Percentiles rank a stretch among this genome's conserved stretches.
These are phyloP conservation scores for Poliocrania exsul DNA, from an alignment of 2,797 vertebrate genomes.

Conservation along the genomic window DNA sequence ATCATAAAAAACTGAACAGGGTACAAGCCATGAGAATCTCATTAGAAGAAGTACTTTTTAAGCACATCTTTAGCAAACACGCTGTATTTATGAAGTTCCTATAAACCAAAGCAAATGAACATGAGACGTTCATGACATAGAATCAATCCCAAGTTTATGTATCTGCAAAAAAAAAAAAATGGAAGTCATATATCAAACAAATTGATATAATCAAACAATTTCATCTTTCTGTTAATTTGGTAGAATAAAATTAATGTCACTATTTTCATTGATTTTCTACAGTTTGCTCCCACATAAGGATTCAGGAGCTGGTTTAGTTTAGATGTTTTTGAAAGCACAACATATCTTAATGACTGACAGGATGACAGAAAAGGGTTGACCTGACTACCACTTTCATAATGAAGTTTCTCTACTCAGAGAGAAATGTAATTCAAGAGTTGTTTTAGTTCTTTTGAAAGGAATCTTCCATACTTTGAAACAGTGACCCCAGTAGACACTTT, in stretches of 20 bases:
- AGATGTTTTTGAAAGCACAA: not conserved
- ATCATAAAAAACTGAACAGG: not conserved
- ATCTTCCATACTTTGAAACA: constrained; percentile 20
- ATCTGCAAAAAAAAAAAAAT: not conserved
- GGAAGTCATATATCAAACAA: not conserved
- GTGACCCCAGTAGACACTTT: not conserved
- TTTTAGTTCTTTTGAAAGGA: constrained; percentile 24
- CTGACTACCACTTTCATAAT: constrained; percentile 43
- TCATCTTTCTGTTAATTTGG: not conserved
- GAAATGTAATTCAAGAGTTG: constrained; percentile 24
- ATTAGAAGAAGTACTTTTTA: constrained; percentile 4
- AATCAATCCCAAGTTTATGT: not conserved
- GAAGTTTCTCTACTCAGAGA: constrained; percentile 24
- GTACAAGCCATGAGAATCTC: not conserved
- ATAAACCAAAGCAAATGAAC: not conserved
- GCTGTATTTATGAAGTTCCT: not conserved
- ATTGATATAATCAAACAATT: not conserved
- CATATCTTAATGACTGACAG: constrained; percentile 39
- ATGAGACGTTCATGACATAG: not conserved
- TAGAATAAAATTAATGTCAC: not conserved
- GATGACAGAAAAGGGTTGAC: constrained; percentile 41
- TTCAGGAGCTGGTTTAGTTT: not conserved
- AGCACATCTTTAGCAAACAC: not conserved
- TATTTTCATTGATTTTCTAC: not conserved
- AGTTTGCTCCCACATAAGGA: not conserved